Evolutionary conservation across 2,113 vertebrate species (phyloP).

Genomic region (Pollachius pollachius): DNA sequence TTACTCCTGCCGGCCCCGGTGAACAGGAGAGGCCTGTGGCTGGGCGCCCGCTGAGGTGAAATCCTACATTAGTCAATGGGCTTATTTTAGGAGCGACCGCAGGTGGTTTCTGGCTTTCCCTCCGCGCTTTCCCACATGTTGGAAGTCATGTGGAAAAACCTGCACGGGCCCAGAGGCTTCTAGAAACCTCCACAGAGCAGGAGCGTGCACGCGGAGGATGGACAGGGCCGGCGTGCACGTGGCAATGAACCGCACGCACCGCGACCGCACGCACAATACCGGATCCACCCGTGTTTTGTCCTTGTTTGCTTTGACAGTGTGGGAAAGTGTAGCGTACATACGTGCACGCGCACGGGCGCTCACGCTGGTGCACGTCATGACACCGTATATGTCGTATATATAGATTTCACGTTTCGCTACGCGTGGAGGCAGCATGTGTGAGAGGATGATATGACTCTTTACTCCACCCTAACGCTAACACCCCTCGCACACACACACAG

Average conservation of each 20-base stretch:
- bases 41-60: conserved; percentile 44
- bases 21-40: conserved; percentile 47
- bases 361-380: background rate
- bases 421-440: conserved; percentile 67
- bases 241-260: background rate
- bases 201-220: background rate
- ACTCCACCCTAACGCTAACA: conserved; percentile 34
- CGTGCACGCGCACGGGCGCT: background rate
- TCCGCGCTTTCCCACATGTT: conserved; percentile 57
- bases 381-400: too few species aligned
- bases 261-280: background rate
- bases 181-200: conserved; percentile 46
- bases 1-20: conserved; percentile 26
- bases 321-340: background rate
- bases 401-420: conserved; percentile 45
- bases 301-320: conserved; percentile 3
- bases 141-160: conserved; percentile 59
- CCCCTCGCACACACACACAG: conserved; percentile 3
- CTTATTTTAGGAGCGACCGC: conserved; percentile 65
- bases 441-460: conserved; percentile 72
- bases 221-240: too few species aligned
- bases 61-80: conserved; percentile 63
- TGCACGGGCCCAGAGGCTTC: conserved; percentile 19
- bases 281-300: background rate
- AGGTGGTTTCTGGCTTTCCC: conserved; percentile 47